Percentiles rank a stretch among this genome's conserved stretches.
These are phyloP conservation scores for Elgaria multicarinata DNA, from an alignment of 2,113 vertebrate genomes.

Conservation along the genomic window DNA sequence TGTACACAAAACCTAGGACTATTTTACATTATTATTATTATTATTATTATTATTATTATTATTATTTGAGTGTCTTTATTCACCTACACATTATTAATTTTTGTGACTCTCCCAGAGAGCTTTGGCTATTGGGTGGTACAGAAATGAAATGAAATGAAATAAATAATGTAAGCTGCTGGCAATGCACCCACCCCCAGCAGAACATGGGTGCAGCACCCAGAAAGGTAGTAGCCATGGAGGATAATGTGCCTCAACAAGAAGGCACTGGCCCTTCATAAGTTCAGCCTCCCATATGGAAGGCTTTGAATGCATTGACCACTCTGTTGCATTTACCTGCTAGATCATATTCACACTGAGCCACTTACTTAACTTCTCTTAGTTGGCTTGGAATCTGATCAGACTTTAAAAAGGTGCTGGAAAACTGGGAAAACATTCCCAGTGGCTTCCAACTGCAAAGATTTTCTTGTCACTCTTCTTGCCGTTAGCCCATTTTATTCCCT, in stretches of 20 bases:
- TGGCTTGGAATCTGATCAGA: not conserved
- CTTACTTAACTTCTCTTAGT: not conserved
- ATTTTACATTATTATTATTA: too few species aligned
- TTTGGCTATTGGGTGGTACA: too few species aligned
- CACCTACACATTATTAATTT: not conserved
- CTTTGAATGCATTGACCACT: not conserved
- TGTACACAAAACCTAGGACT: not conserved
- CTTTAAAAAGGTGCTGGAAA: not conserved
- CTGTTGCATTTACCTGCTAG: not conserved
- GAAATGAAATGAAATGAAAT: too few species aligned
- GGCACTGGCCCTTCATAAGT: too few species aligned
- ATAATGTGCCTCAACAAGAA: not conserved
- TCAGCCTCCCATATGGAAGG: not conserved
- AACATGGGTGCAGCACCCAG: too few species aligned
- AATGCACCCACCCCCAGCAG: too few species aligned
- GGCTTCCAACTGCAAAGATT: not conserved
- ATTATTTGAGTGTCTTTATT: not conserved
- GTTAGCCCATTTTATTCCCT: accelerated
- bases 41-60: too few species aligned
- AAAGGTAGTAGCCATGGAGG: too few species aligned
- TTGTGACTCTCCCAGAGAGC: too few species aligned
- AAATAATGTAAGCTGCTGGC: not conserved
- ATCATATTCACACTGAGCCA: not conserved
- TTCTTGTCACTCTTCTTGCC: not conserved
- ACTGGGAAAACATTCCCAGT: not conserved